These are phyloP conservation scores for Kuschelorhynchus macadamiae DNA, from an alignment of 2,888 invertebrate species.

Conservation along the genomic window DNA sequence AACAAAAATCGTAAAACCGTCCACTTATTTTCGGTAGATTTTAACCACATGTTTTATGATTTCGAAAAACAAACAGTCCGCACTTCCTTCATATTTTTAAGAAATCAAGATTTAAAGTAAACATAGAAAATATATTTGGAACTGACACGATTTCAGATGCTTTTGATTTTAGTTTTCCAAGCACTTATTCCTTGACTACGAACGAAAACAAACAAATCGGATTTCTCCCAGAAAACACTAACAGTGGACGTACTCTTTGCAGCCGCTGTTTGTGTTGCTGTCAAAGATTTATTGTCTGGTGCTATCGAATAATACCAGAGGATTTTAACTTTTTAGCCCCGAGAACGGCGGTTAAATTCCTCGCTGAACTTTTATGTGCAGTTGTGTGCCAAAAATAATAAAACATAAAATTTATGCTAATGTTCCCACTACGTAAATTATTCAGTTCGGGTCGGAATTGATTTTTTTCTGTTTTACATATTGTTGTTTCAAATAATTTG, in stretches of 20 bases:
- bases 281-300: slow-evolving; percentile 28
- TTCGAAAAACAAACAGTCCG: not conserved
- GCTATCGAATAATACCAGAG: slow-evolving; percentile 27
- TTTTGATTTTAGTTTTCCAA: not conserved
- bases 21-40: too few relatives aligned
- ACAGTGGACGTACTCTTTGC: not conserved
- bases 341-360: slow-evolving; percentile 22
- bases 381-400: slow-evolving; percentile 41
- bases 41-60: too few relatives aligned
- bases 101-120: not conserved
- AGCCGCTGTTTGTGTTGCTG: slow-evolving; percentile 28
- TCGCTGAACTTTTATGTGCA: slow-evolving; percentile 32
- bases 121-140: not conserved
- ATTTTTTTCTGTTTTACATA: slow-evolving; percentile 13
- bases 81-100: not conserved
- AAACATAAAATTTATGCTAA: slow-evolving; percentile 37
- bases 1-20: too few relatives aligned
- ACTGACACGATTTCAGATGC: too few relatives aligned
- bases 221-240: not conserved
- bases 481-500: not conserved
- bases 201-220: not conserved
- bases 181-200: not conserved
- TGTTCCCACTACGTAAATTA: slow-evolving; percentile 34
- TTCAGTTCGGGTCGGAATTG: slow-evolving; percentile 34
- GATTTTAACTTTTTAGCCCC: slow-evolving; percentile 31